These are phyloP conservation scores for Eupithecia centaureata DNA, from an alignment of 2,888 invertebrate genomes.

Conservation along the genomic window DNA sequence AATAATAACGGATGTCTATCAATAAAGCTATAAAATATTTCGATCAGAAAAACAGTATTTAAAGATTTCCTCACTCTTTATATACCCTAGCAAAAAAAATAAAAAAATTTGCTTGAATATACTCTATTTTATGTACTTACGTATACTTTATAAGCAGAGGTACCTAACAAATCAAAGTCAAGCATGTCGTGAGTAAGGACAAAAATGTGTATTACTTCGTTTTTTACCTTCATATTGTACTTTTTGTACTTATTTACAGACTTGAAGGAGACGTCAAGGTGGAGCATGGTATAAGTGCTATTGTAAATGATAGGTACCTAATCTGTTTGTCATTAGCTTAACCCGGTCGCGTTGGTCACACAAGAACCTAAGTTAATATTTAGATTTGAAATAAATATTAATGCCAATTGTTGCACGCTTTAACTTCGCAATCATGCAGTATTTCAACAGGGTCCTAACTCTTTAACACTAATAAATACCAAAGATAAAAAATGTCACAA, in stretches of 20 bases:
- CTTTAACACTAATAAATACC: too few relatives aligned
- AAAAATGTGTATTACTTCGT: slow-evolving; percentile 9
- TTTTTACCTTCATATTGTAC: slow-evolving; percentile 20
- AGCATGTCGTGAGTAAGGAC: slow-evolving; percentile 15
- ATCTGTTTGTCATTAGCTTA: slow-evolving; percentile 16
- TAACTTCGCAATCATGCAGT: too few relatives aligned
- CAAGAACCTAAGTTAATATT: slow-evolving; percentile 1
- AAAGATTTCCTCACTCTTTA: background rate
- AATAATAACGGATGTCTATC: background rate
- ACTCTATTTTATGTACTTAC: background rate
- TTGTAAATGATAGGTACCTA: slow-evolving; percentile 6
- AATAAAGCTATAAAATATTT: background rate
- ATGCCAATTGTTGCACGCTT: background rate
- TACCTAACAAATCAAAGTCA: slow-evolving; percentile 21
- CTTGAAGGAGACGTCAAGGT: slow-evolving; percentile 18
- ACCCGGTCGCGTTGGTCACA: background rate
- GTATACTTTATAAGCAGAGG: background rate
- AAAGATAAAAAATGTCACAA: too few relatives aligned
- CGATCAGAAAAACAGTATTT: background rate
- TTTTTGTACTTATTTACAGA: slow-evolving; percentile 14
- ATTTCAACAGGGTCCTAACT: too few relatives aligned
- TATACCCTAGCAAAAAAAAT: background rate
- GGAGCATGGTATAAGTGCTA: slow-evolving; percentile 7
- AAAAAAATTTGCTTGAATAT: background rate
- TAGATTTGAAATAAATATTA: background rate